Percentiles rank a stretch among this genome's conserved stretches.
Conservation (phyloP, 2,888 invertebrate genomes). For the Mythimna albipuncta region DNA sequence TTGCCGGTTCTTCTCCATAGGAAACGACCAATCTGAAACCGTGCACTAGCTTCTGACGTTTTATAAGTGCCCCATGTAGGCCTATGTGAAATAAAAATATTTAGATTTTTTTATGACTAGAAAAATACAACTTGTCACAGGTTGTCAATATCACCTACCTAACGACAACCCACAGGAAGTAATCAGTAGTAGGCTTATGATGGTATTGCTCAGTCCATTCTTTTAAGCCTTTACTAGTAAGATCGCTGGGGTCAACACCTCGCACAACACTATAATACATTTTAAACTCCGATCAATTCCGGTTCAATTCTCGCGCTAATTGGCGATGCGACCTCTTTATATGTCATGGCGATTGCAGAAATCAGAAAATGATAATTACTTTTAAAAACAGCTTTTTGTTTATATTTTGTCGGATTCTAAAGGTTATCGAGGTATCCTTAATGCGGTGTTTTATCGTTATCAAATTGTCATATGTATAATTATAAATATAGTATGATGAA, state of each 20-base stretch:
- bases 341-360: constrained; percentile 53
- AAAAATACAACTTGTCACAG: no score
- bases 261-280: constrained; percentile 27
- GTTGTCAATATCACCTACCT: no score
- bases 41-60: no score
- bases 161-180: no score
- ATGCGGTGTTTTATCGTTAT: constrained; percentile 17
- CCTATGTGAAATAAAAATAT: no score
- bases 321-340: constrained; percentile 52
- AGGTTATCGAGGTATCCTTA: constrained; percentile 26
- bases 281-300: constrained; percentile 35
- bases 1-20: no score
- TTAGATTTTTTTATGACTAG: no score
- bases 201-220: constrained; percentile 3
- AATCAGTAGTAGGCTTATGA: not conserved
- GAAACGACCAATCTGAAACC: no score
- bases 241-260: constrained; percentile 44
- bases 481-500: constrained; percentile 12
- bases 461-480: constrained; percentile 10
- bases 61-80: no score
- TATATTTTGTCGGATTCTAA: constrained; percentile 11
- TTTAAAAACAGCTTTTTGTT: constrained; percentile 11
- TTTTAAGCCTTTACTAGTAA: constrained; percentile 10
- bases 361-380: constrained; percentile 39
- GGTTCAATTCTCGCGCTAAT: constrained; percentile 45